These are phyloP conservation scores for Semnornis frantzii DNA, from an alignment of 2,113 vertebrate species.

Conservation along the genomic window DNA sequence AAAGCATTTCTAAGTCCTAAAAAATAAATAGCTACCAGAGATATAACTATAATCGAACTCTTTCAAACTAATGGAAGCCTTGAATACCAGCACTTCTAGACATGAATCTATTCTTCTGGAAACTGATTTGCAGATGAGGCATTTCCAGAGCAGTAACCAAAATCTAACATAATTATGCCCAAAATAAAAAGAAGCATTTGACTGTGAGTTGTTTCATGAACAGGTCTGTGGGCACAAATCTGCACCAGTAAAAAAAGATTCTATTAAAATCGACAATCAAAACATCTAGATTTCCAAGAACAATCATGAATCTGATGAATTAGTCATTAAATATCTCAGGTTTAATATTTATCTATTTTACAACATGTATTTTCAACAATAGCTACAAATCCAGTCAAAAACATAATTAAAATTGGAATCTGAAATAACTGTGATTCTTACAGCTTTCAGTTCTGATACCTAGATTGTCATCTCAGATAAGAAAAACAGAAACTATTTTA, in stretches of 20 bases:
- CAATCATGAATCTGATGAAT: background rate
- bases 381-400: background rate
- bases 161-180: constrained; percentile 3
- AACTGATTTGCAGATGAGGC: background rate
- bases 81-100: background rate
- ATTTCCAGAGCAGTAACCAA: constrained; percentile 10
- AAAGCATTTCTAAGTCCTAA: constrained; percentile 25
- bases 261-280: background rate
- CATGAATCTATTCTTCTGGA: constrained; percentile 25
- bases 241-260: background rate
- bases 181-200: constrained; percentile 32
- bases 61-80: constrained; percentile 23
- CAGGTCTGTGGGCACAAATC: background rate
- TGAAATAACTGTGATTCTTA: background rate
- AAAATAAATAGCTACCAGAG: constrained; percentile 1
- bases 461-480: background rate
- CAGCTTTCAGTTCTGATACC: background rate
- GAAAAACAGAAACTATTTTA: background rate
- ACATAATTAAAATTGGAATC: background rate
- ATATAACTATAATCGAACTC: constrained; percentile 4
- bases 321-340: background rate
- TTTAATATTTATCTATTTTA: background rate
- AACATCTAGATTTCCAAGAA: background rate
- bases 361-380: background rate
- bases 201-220: background rate